phyloP scores from a whole-genome alignment of 1,140 invertebrate species.

The Ladona fulva region DNA sequence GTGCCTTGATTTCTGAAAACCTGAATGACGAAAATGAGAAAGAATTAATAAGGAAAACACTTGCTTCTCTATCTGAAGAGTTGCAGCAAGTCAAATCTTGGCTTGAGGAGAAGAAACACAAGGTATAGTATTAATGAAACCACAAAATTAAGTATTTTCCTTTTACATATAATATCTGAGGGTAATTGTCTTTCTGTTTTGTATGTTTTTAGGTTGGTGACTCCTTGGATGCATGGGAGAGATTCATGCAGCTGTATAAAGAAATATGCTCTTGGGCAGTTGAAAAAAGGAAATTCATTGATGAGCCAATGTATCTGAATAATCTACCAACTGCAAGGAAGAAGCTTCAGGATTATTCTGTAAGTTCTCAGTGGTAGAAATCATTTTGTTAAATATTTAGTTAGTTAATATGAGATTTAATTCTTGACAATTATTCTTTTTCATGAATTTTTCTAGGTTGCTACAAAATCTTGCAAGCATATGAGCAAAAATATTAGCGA shows the following conservation, averaged over 20 bases:
- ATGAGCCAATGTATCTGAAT: slow-evolving; percentile 62
- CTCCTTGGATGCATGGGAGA: slow-evolving; percentile 75
- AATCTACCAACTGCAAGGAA: slow-evolving; percentile 71
- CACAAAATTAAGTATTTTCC: neutral
- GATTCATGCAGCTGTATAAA: slow-evolving; percentile 74
- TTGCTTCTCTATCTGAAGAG: slow-evolving; percentile 65
- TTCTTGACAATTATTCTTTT: neutral
- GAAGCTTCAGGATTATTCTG: slow-evolving; percentile 79
- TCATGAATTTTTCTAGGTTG: slow-evolving; percentile 49
- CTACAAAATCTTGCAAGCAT: slow-evolving; percentile 80
- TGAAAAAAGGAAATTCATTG: slow-evolving; percentile 69
- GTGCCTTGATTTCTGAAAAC: slow-evolving; percentile 66
- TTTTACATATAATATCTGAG: neutral
- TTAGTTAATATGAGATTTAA: no score
- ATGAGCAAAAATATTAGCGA: slow-evolving; percentile 82
- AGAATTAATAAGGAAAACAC: slow-evolving; percentile 61
- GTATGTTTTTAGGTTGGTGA: slow-evolving; percentile 76
- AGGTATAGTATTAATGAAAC: slow-evolving; percentile 29
- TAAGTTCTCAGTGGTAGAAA: slow-evolving; percentile 39
- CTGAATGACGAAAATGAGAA: slow-evolving; percentile 67
- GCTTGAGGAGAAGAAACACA: slow-evolving; percentile 70
- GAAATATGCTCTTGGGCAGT: slow-evolving; percentile 72
- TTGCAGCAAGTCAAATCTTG: slow-evolving; percentile 61
- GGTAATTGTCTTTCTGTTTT: slow-evolving; percentile 16
- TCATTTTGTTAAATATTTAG: no score